Evolutionary conservation across 2,113 vertebrate genomes (phyloP).

Genomic region (Columbina picui): DNA sequence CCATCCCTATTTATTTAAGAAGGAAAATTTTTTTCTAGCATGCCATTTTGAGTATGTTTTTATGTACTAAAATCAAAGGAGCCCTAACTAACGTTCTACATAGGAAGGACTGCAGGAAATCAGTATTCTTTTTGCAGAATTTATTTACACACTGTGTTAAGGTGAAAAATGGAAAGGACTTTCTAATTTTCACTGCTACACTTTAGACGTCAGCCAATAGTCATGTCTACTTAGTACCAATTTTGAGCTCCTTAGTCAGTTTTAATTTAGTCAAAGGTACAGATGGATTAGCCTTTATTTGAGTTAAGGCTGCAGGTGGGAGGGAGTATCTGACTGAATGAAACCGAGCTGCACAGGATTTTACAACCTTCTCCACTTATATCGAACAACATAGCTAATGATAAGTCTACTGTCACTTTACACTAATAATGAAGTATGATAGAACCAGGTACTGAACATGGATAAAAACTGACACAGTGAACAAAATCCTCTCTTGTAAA

Average conservation of each 20-base stretch:
- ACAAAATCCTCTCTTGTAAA: background rate
- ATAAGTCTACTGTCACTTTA: background rate
- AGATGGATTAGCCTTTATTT: background rate
- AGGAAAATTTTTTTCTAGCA: background rate
- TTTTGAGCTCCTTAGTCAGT: background rate
- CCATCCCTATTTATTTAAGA: background rate
- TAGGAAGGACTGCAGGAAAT: background rate
- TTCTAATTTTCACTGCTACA: background rate
- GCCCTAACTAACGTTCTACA: background rate
- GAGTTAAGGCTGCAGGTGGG: background rate
- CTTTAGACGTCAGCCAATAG: background rate
- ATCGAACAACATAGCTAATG: background rate
- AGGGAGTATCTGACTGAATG: background rate
- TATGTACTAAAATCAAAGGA: background rate
- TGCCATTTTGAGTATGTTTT: background rate
- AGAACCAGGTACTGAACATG: background rate
- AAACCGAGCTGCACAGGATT: background rate
- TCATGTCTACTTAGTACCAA: background rate
- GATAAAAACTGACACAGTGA: background rate
- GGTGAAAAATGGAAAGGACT: background rate
- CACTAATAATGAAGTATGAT: background rate
- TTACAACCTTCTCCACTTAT: background rate
- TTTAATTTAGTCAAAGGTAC: background rate
- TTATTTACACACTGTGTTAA: background rate
- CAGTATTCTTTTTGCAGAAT: background rate